Evolutionary conservation across 2,797 vertebrate genomes (phyloP).

Genomic region (Decapterus maruadsi): DNA sequence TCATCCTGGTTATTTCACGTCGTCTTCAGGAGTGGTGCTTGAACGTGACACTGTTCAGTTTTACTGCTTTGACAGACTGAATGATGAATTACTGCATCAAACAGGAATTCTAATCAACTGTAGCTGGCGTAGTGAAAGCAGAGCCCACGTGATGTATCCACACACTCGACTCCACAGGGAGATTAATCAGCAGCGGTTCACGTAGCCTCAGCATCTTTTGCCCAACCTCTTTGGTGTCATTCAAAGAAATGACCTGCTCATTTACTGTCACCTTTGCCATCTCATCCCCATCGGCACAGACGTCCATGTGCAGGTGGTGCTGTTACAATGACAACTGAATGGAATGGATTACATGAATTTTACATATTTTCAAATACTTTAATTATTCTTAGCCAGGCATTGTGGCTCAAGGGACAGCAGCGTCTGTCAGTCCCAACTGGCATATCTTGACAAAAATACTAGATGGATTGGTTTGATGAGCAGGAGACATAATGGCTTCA

Average conservation of each 20-base stretch:
- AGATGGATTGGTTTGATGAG: not conserved
- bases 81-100: conserved; percentile 50
- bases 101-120: conserved; percentile 45
- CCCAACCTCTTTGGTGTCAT: conserved; percentile 39
- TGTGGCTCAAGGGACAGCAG: not conserved
- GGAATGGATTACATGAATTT: not conserved
- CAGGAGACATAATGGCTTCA: not conserved
- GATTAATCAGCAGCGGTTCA: conserved; percentile 50
- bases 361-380: not conserved
- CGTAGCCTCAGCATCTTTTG: conserved; percentile 34
- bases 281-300: conserved; percentile 6
- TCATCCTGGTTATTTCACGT: conserved; percentile 20
- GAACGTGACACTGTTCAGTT: conserved; percentile 26
- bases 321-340: not conserved
- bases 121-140: conserved; percentile 37
- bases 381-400: not conserved
- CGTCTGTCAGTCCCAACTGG: not conserved
- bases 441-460: not conserved
- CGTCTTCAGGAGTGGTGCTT: not conserved
- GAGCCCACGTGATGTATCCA: not conserved
- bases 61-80: conserved; percentile 23
- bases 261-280: conserved; percentile 52
- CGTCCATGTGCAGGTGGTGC: not conserved
- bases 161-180: conserved; percentile 29
- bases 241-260: conserved; percentile 59